These are phyloP conservation scores for Drosophila affinis DNA, from an alignment of 2,888 invertebrate genomes.

Conservation along the genomic window DNA sequence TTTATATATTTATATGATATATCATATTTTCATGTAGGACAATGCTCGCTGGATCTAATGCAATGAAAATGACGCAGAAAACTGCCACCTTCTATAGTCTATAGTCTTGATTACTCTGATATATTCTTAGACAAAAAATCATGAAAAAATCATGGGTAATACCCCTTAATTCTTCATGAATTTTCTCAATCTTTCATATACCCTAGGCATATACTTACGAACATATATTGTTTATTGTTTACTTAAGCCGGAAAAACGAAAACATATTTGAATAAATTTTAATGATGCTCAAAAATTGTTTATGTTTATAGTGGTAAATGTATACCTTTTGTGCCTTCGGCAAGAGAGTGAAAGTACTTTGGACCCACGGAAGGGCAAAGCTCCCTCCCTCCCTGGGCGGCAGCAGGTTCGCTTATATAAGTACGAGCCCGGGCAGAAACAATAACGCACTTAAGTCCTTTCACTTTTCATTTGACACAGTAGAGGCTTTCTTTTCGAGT, in stretches of 20 bases:
- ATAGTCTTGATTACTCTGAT: too few relatives aligned
- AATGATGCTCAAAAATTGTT: neutral
- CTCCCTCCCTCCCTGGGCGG: slow-evolving; percentile 16
- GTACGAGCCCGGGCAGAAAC: slow-evolving; percentile 45
- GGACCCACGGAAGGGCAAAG: slow-evolving; percentile 53
- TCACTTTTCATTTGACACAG: slow-evolving; percentile 63
- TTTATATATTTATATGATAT: too few relatives aligned
- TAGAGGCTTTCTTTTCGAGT: slow-evolving; percentile 50
- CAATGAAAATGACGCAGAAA: neutral
- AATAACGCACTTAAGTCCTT: slow-evolving; percentile 64
- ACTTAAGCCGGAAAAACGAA: neutral
- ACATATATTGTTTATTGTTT: neutral
- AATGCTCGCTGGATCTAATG: too few relatives aligned
- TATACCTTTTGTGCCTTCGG: slow-evolving; percentile 2
- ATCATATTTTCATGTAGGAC: too few relatives aligned
- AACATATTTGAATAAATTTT: neutral
- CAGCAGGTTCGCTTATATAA: slow-evolving; percentile 48
- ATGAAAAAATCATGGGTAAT: neutral
- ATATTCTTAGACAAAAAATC: neutral
- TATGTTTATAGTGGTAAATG: neutral
- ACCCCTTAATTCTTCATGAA: neutral
- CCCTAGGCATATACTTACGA: too few relatives aligned
- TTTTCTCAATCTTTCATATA: neutral
- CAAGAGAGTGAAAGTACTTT: slow-evolving; percentile 28
- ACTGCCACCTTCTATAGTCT: neutral